Conservation (phyloP, 30 jellyfish, hydroid and myxozoan genomes). For the Aurelia aurita region DNA sequence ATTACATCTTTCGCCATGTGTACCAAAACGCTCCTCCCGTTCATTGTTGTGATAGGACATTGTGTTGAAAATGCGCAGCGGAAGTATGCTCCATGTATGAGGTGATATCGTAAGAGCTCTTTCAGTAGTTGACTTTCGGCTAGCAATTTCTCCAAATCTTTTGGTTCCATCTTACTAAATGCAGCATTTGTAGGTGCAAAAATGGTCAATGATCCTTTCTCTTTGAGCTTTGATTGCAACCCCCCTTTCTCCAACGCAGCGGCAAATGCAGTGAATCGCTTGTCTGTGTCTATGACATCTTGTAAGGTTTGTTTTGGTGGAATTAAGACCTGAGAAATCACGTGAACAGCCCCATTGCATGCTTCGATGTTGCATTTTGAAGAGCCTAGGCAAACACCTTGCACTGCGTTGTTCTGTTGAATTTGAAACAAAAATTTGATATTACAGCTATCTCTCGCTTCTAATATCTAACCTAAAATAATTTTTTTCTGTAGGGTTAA, state of each 20-base stretch:
- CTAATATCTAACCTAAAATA: too few relatives aligned
- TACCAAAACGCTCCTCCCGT: constrained; percentile 46
- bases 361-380: constrained; percentile 68
- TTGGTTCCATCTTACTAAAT: constrained; percentile 53
- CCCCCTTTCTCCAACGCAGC: constrained; percentile 53
- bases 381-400: constrained; percentile 56
- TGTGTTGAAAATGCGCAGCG: constrained; percentile 43
- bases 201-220: constrained; percentile 34
- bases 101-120: constrained; percentile 37
- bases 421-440: background rate
- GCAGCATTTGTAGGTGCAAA: constrained; percentile 79
- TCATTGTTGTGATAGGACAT: constrained; percentile 43
- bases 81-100: constrained; percentile 52
- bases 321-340: constrained; percentile 26
- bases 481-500: too few relatives aligned
- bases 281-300: constrained; percentile 52
- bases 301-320: constrained; percentile 54
- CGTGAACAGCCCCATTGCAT: constrained; percentile 73
- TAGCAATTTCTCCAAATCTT: constrained; percentile 28
- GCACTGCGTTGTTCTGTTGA: constrained; percentile 58
- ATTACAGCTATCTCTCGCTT: too few relatives aligned
- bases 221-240: constrained; percentile 31
- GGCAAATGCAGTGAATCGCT: constrained; percentile 65
- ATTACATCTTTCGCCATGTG: constrained; percentile 17
- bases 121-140: constrained; percentile 29